phyloP scores from a whole-genome alignment of 2,888 invertebrate species.

The Rhimphoctona megacephalus region DNA sequence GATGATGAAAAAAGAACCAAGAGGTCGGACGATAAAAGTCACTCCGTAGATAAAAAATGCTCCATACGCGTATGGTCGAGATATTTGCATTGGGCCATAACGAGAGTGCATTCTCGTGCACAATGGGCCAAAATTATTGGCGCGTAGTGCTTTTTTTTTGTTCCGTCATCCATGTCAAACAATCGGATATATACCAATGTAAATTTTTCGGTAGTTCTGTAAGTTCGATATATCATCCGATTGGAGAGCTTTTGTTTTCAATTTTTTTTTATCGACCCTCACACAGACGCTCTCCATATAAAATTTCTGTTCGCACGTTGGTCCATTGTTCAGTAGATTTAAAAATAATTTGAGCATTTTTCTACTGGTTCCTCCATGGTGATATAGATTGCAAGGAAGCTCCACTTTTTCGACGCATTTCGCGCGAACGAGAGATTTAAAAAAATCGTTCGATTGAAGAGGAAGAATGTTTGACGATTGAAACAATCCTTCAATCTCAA shows the following conservation, averaged over 20 bases:
- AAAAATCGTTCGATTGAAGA: neutral
- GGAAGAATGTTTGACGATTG: neutral
- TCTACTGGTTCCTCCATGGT: neutral
- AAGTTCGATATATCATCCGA: slow-evolving; percentile 39
- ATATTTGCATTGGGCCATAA: neutral
- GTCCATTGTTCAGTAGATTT: slow-evolving; percentile 4
- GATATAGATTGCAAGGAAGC: neutral
- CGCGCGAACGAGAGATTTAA: neutral
- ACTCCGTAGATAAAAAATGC: slow-evolving; percentile 16
- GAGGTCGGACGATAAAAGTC: neutral
- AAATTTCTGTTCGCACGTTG: neutral
- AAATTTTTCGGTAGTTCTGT: slow-evolving; percentile 28
- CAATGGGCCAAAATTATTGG: slow-evolving; percentile 52
- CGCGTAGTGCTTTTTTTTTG: slow-evolving; percentile 25
- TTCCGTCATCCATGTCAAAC: slow-evolving; percentile 3
- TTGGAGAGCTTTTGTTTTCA: slow-evolving; percentile 38
- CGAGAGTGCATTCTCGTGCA: slow-evolving; percentile 14
- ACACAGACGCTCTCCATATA: neutral
- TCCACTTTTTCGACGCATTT: neutral
- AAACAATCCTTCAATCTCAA: neutral
- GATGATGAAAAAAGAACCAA: neutral
- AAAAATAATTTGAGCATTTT: neutral
- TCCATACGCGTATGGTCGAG: neutral
- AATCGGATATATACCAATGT: slow-evolving; percentile 22
- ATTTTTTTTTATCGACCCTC: neutral